A percentile compares a stretch with the other conserved stretches of the same genome.
Conservation (phyloP, 37 sponge, comb jelly and placozoan genomes). For the Dysidea cf. avara region DNA sequence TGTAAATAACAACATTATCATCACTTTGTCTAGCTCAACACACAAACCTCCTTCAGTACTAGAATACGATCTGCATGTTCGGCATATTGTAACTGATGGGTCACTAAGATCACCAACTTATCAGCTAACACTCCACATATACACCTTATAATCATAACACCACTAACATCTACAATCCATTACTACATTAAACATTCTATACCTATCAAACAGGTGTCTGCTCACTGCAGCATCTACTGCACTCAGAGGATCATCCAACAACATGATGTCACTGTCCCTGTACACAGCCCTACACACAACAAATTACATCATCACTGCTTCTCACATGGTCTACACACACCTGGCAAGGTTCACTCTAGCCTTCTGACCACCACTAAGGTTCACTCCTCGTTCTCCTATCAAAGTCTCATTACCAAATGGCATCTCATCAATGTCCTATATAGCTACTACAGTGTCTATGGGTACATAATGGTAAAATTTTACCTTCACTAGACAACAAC, state of each 20-base stretch:
- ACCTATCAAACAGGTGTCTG: constrained; percentile 73
- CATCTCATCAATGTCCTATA: constrained; percentile 66
- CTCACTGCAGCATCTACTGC: constrained; percentile 84
- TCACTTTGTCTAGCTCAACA: no score
- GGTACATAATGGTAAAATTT: no score
- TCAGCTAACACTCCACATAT: constrained; percentile 64
- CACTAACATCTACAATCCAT: not conserved
- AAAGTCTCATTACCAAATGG: constrained; percentile 78
- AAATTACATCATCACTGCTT: no score
- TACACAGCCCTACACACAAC: constrained; percentile 55
- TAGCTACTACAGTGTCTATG: no score
- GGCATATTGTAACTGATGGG: constrained; percentile 84
- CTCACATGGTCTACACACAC: constrained; percentile 22
- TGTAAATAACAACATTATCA: no score
- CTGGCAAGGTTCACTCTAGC: constrained; percentile 92
- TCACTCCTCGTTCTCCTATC: constrained; percentile 90
- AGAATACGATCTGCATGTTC: constrained; percentile 66
- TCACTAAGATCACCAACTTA: constrained; percentile 67
- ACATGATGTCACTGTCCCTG: constrained; percentile 67
- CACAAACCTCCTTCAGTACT: constrained; percentile 61
- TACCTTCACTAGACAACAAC: constrained; percentile 63
- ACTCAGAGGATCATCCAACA: constrained; percentile 88
- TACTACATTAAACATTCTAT: constrained; percentile 1
- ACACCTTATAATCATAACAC: constrained; percentile 32
- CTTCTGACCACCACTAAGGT: constrained; percentile 95